Conservation (phyloP, 2,113 vertebrate genomes). For the Pycnonotus jocosus region DNA sequence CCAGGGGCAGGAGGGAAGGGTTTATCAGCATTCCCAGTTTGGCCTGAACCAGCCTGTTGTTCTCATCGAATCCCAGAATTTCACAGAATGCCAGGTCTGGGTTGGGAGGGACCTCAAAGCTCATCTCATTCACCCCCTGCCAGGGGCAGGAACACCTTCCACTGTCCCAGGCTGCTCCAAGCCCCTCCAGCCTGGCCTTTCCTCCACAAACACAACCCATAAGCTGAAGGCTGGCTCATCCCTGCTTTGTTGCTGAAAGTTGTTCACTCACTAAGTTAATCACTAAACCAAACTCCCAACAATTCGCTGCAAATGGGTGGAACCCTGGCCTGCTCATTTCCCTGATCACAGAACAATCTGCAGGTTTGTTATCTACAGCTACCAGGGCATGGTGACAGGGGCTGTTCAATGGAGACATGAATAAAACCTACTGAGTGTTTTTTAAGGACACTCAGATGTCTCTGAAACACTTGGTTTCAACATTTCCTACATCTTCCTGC, state of each 20-base stretch:
- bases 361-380: neutral
- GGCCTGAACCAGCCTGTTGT: neutral
- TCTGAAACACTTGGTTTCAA: neutral
- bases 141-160: neutral
- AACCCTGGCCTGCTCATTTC: neutral
- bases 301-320: neutral
- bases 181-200: neutral
- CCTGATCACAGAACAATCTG: neutral
- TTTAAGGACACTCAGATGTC: neutral
- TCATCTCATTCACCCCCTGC: no score
- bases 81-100: neutral
- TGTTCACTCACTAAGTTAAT: neutral
- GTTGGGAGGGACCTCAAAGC: neutral
- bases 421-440: neutral
- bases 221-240: neutral
- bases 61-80: neutral
- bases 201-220: accelerated
- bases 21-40: neutral
- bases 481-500: neutral
- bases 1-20: neutral
- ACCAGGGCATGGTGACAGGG: neutral
- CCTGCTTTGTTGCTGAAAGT: neutral
- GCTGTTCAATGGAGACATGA: neutral
- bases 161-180: neutral
- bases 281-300: neutral